These are phyloP conservation scores for Drosophila fungiperda DNA, from an alignment of 2,888 invertebrate genomes.

Conservation along the genomic window DNA sequence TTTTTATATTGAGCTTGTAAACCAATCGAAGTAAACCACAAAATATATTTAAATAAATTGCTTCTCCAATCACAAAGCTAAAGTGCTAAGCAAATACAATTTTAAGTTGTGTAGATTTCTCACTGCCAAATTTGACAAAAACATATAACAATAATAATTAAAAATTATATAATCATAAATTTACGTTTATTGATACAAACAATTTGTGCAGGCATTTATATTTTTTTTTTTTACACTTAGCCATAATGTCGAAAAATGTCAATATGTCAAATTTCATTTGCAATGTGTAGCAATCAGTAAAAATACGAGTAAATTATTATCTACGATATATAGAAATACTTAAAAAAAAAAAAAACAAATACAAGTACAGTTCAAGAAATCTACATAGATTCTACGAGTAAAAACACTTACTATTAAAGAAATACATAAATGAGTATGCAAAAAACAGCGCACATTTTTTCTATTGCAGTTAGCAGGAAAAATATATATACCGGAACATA, in stretches of 20 bases:
- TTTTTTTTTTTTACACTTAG: conserved; percentile 22
- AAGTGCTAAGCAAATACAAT: conserved; percentile 37
- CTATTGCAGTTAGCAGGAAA: conserved; percentile 34
- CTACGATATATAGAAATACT: conserved; percentile 50
- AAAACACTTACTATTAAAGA: conserved; percentile 39
- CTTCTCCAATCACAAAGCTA: conserved; percentile 44
- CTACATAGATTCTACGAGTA: conserved; percentile 34
- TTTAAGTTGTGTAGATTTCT: conserved; percentile 68
- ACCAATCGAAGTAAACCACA: conserved; percentile 11
- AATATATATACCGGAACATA: conserved; percentile 25
- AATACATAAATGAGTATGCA: conserved; percentile 27
- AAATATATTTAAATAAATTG: conserved; percentile 13
- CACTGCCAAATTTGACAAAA: conserved; percentile 68
- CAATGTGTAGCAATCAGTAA: conserved; percentile 76
- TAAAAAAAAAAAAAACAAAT: conserved; percentile 17
- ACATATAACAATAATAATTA: conserved; percentile 17
- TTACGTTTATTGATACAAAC: conserved; percentile 35
- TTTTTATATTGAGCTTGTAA: not conserved
- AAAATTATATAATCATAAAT: conserved; percentile 33
- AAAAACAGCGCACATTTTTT: conserved; percentile 67
- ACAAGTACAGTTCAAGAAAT: conserved; percentile 52
- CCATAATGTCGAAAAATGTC: conserved; percentile 9
- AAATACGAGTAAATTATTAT: conserved; percentile 45
- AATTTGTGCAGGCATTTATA: conserved; percentile 29
- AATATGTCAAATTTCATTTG: conserved; percentile 61